These are phyloP conservation scores for Nycticorax nycticorax DNA, from an alignment of 2,113 vertebrate genomes.

Conservation along the genomic window DNA sequence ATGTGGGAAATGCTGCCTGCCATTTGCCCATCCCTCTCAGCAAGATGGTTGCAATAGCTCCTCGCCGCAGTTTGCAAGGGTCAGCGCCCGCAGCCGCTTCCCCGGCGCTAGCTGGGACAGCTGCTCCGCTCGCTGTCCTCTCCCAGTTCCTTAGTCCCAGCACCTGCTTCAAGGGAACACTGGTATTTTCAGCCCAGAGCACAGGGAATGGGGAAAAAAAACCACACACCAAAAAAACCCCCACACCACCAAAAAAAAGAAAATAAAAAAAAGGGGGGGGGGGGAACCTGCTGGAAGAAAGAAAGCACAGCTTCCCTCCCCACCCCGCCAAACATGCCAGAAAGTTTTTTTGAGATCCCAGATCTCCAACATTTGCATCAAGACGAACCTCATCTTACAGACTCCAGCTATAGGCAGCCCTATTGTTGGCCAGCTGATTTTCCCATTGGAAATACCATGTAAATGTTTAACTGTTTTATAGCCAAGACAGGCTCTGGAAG, in stretches of 20 bases:
- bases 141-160: not conserved
- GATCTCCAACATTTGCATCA: not conserved
- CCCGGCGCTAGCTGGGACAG: not conserved
- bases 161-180: conserved; percentile 33
- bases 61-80: not conserved
- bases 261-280: too few species aligned
- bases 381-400: not conserved
- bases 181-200: not conserved
- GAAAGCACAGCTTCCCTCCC: accelerated
- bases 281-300: not conserved
- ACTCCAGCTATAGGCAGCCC: not conserved
- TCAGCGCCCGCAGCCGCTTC: not conserved
- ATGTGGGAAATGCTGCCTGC: not conserved
- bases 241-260: too few species aligned
- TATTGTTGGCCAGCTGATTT: conserved; percentile 52
- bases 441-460: not conserved
- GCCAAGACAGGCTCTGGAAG: not conserved
- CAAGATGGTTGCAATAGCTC: not conserved
- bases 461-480: conserved; percentile 14
- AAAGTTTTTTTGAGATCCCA: not conserved
- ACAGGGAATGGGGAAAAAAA: accelerated
- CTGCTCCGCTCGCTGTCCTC: not conserved
- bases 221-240: too few species aligned
- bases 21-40: not conserved
- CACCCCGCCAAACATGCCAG: not conserved